Evolutionary conservation across 2,888 invertebrate genomes (phyloP), one percentile per base, ranked within the genome.

Genomic region (Troilus luridus): DNA sequence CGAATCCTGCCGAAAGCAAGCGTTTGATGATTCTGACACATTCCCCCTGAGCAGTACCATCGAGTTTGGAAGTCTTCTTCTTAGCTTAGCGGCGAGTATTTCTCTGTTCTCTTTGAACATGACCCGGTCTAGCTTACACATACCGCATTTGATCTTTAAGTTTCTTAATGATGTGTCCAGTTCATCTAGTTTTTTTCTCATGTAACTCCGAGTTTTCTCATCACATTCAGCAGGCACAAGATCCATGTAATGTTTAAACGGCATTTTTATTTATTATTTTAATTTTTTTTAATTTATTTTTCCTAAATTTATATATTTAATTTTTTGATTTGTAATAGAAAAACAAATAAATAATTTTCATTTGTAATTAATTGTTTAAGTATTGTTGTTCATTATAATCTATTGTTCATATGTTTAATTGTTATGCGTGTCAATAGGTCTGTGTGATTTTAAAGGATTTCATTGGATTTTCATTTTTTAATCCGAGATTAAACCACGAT

Each of bases 21-120:
- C 10, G n/a, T 14, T 21, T 21, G 85, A 56, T n/a, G 56, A 54
- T 0, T 10, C 8, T 6, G 21, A 21, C 0, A 56, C 56, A 0
- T 85, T 85, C 0, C 85, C 85, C 56, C 56, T 85, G 0, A 85
- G n/a, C 0, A 85, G n/a, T 56, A 85, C 85, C 85, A 85, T 85
- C 21, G 85, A n/a, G n/a, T 85, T 85, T 11, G 85, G 41, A n/a
- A 85, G 56, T 56, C 11, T 54, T 56, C 21, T 58, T 3, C 56
- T 85, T 24, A 85, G 14, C 2, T 21, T 58, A 7, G 54, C 2
- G 3, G 9, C 85, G 56, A 85, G 56, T 5, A 0, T 58, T 85
- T 85, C n/a, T 85, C 85, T 21, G 56, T 85, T 85, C n/a, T 85
- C n/a, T 56, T 85, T 56, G n/a, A 85, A 85, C 85, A 85, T 85